Evolutionary conservation across 2,113 vertebrate genomes (phyloP).

Genomic region (Lutjanus erythropterus): DNA sequence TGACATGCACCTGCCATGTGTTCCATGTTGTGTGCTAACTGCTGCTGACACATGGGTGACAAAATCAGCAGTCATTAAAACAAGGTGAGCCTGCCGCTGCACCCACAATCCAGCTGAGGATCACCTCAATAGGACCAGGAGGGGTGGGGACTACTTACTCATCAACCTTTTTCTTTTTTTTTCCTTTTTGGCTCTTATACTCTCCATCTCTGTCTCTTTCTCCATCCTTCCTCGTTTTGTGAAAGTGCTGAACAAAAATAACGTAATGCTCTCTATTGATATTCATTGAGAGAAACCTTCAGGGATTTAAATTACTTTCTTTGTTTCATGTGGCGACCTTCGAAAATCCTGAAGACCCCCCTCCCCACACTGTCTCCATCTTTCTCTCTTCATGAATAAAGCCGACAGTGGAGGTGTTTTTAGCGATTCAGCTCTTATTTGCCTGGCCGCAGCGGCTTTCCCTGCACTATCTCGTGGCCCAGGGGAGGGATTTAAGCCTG

Average conservation of each 20-base stretch:
- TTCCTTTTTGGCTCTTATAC: not conserved
- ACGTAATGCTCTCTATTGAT: conserved; percentile 69
- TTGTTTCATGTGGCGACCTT: conserved; percentile 69
- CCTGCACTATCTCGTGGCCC: conserved; percentile 69
- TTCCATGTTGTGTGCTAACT: not conserved
- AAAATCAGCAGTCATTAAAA: conserved; percentile 6
- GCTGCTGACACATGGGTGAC: conserved; percentile 6
- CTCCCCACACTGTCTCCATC: conserved; percentile 9
- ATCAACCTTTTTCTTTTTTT: not conserved
- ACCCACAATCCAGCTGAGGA: not conserved
- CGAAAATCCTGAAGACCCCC: conserved; percentile 54
- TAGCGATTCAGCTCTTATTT: conserved; percentile 72
- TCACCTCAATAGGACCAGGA: conserved; percentile 14
- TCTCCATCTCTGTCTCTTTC: not conserved
- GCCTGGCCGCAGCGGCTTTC: conserved; percentile 49
- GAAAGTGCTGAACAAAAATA: conserved; percentile 47
- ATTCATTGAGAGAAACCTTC: conserved; percentile 65
- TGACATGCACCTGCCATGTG: not conserved
- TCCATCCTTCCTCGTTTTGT: conserved; percentile 6
- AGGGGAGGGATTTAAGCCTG: conserved; percentile 72
- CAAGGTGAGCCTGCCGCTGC: not conserved
- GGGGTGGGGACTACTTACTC: not conserved
- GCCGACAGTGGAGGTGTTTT: conserved; percentile 67
- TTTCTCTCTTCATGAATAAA: conserved; percentile 62
- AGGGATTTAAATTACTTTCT: conserved; percentile 68